These are phyloP conservation scores for Stegastes partitus DNA, from an alignment of 2,113 vertebrate species.

Conservation along the genomic window DNA sequence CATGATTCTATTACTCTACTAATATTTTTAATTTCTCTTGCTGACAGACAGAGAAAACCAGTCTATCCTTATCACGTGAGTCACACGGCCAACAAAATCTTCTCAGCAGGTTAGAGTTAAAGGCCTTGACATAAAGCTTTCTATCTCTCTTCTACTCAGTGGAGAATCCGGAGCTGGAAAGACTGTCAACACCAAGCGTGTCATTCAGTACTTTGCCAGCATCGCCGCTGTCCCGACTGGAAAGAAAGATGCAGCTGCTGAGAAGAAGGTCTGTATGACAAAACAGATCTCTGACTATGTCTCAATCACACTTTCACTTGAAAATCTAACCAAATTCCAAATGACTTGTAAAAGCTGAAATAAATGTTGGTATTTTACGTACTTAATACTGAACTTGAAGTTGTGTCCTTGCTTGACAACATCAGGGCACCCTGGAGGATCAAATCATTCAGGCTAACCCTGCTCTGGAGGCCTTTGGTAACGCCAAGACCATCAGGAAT, in stretches of 20 bases:
- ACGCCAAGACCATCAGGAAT: constrained; percentile 91
- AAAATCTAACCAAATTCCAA: too few species aligned
- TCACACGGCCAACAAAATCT: not conserved
- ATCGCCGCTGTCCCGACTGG: constrained; percentile 86
- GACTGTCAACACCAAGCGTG: constrained; percentile 93
- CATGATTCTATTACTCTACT: not conserved
- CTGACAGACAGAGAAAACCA: constrained; percentile 78
- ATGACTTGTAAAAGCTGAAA: too few species aligned
- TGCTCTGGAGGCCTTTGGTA: constrained; percentile 89
- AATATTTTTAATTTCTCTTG: constrained; percentile 12
- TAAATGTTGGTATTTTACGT: too few species aligned
- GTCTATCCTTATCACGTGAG: constrained; percentile 79
- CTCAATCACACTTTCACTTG: not conserved
- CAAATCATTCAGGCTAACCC: constrained; percentile 90
- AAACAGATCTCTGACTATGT: not conserved
- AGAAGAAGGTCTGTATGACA: constrained; percentile 84
- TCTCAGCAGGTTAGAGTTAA: not conserved
- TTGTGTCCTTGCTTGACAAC: not conserved
- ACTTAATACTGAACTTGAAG: not conserved
- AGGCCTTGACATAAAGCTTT: not conserved
- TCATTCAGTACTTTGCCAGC: constrained; percentile 94
- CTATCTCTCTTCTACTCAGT: constrained; percentile 64
- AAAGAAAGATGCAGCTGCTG: constrained; percentile 86
- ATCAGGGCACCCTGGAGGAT: constrained; percentile 88
- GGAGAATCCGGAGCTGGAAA: constrained; percentile 95